Conservation (phyloP, 2,113 vertebrate species). For the Atractosteus spatula region DNA sequence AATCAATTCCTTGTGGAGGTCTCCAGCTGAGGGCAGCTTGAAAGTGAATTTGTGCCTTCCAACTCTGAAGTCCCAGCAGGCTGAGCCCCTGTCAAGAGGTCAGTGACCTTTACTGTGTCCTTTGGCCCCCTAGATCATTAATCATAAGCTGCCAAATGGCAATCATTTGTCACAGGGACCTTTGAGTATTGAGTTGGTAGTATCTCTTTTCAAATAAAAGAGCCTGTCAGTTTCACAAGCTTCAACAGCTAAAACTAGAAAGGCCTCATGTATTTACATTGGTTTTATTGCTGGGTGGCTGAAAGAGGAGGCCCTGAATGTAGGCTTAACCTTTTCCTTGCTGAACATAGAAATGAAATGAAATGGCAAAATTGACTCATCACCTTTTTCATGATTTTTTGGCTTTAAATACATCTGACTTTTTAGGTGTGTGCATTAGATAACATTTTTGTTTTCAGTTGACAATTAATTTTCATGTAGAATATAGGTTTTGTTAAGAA, state of each 20-base stretch:
- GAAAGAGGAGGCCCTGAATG: not conserved
- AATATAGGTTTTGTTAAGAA: too few relatives aligned
- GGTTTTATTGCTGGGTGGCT: slow-evolving; percentile 1
- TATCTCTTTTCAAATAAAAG: slow-evolving; percentile 42
- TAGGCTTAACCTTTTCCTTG: slow-evolving; percentile 1
- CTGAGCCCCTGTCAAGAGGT: slow-evolving; percentile 38
- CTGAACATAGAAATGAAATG: not conserved
- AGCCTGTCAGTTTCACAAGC: slow-evolving; percentile 9
- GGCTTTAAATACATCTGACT: too few relatives aligned
- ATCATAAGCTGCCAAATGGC: slow-evolving; percentile 48
- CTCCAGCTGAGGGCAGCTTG: slow-evolving; percentile 30
- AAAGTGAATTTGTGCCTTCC: slow-evolving; percentile 42
- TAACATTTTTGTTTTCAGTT: too few relatives aligned
- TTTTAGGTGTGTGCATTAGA: too few relatives aligned
- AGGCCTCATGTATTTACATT: slow-evolving; percentile 6
- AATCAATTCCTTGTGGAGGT: slow-evolving; percentile 26
- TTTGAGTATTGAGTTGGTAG: slow-evolving; percentile 31
- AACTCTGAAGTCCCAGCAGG: slow-evolving; percentile 33
- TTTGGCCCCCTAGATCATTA: slow-evolving; percentile 44
- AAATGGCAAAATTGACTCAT: not conserved
- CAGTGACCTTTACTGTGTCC: slow-evolving; percentile 34
- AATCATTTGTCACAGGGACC: slow-evolving; percentile 30
- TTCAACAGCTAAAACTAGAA: slow-evolving; percentile 1
- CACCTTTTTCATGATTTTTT: too few relatives aligned
- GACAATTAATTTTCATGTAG: too few relatives aligned